Conservation (phyloP, 2,888 invertebrate genomes). For the Meloe dianella region DNA sequence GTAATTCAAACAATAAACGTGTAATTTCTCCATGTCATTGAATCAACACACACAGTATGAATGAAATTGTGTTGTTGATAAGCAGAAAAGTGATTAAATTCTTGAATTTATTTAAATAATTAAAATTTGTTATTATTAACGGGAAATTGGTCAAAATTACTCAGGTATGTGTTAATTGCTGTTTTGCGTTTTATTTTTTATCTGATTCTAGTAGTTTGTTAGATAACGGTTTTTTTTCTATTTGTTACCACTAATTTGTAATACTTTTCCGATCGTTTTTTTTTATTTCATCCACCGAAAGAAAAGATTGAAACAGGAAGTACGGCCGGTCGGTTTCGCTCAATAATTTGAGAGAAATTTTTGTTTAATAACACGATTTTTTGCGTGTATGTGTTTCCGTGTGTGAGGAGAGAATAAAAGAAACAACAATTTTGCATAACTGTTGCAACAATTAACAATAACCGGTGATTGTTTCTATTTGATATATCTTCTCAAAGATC, state of each 20-base stretch:
- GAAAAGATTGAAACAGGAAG: not conserved
- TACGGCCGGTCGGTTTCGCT: not conserved
- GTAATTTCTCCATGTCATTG: not conserved
- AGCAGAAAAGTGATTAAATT: too few relatives aligned
- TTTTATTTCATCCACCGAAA: not conserved
- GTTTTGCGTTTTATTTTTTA: not conserved
- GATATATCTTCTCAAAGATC: not conserved
- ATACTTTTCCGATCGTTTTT: not conserved
- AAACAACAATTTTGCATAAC: not conserved
- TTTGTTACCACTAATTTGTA: not conserved
- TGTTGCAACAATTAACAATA: not conserved
- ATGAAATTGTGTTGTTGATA: constrained; percentile 1
- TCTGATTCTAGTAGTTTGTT: not conserved
- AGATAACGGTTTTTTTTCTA: not conserved
- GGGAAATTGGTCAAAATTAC: too few relatives aligned
- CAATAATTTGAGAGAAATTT: not conserved
- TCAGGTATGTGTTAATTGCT: not conserved
- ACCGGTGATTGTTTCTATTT: not conserved
- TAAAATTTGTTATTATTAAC: not conserved
- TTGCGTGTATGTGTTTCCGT: too few relatives aligned
- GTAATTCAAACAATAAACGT: not conserved
- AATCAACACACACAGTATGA: not conserved
- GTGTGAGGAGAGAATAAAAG: too few relatives aligned
- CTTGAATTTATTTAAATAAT: too few relatives aligned
- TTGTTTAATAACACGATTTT: not conserved